Base-by-base conservation (phyloP, 2,113 vertebrate genomes). In the Sphaerodactylus townsendi region DNA sequence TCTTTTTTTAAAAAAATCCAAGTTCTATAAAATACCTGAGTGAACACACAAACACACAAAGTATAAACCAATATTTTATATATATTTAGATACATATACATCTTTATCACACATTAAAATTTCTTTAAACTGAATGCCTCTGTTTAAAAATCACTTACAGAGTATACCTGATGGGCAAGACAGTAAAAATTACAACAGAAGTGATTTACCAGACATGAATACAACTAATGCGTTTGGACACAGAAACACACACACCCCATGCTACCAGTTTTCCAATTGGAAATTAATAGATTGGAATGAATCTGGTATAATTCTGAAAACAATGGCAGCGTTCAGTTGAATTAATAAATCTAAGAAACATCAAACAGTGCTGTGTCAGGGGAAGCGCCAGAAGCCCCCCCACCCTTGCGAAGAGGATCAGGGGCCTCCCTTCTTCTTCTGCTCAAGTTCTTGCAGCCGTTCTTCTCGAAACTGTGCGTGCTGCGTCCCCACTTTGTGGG, bases 401-500 rank as follows among this genome's bases (percentile, higher is more conserved):
- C 41, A n/a, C n/a, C n/a, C n/a, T n/a, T 84, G 78, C 1, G 50
- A n/a, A 30, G 50, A 23, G n/a, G 96, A 96, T 75, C 79, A 93
- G 3, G 87, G 96, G 56, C 95, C 65, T 53, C 94, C 96, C 88
- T 92, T 95, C 88, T 85, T 93, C 89, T 94, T 95, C 85, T 94
- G 97, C 93, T 97, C 96, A 33, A 97, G 94, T 90, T 98, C 95
- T 37, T 95, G 95, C 89, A 97, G 90, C 66, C 96, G 95, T 28
- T 98, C 96, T 91, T 97, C 92, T 53, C 96, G 93, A 81, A 95
- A 92, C 93, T 95, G 96, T 0, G 97, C 97, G 0, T 97, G 97
- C 93, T 92, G 96, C 0, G 92, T 95, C 19, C 97, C 97, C 76
- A 97, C 97, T 41, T 96, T 96, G 86, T 97, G 97, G 14, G 97